These are phyloP conservation scores for Theristicus caerulescens DNA, from an alignment of 2,113 vertebrate species.

Conservation along the genomic window DNA sequence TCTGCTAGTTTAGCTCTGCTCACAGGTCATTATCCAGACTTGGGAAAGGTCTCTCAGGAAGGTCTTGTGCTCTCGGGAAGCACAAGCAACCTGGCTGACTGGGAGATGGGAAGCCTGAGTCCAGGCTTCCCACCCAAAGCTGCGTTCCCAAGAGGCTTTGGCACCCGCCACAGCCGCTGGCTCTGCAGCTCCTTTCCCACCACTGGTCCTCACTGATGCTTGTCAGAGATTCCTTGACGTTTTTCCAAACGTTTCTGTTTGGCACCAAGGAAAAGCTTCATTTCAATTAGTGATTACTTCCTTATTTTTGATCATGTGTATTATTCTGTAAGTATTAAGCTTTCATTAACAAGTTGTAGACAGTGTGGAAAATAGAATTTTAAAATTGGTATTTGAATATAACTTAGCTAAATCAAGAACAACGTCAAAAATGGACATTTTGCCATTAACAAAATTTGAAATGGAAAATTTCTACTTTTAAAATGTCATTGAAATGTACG, in stretches of 20 bases:
- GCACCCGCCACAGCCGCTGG: accelerated
- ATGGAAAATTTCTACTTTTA: not conserved
- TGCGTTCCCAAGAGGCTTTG: not conserved
- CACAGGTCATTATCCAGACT: not conserved
- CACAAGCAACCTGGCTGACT: not conserved
- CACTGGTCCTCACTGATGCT: not conserved
- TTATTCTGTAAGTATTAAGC: not conserved
- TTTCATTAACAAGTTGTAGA: not conserved
- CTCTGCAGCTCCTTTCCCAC: not conserved
- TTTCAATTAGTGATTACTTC: not conserved
- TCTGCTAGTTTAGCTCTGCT: not conserved
- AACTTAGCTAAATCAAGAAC: not conserved
- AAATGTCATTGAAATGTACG: not conserved
- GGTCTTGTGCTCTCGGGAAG: not conserved
- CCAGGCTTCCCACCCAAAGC: not conserved
- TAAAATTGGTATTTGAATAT: not conserved
- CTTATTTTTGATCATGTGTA: not conserved
- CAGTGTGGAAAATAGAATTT: not conserved
- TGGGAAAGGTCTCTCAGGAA: not conserved
- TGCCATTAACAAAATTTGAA: not conserved
- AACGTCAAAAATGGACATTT: not conserved
- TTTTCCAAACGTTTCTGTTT: not conserved
- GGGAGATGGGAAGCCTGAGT: not conserved
- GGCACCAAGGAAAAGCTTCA: not conserved
- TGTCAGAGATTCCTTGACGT: not conserved